Evolutionary conservation across 2,113 vertebrate species (phyloP).

Genomic region (Carassius gibelio): DNA sequence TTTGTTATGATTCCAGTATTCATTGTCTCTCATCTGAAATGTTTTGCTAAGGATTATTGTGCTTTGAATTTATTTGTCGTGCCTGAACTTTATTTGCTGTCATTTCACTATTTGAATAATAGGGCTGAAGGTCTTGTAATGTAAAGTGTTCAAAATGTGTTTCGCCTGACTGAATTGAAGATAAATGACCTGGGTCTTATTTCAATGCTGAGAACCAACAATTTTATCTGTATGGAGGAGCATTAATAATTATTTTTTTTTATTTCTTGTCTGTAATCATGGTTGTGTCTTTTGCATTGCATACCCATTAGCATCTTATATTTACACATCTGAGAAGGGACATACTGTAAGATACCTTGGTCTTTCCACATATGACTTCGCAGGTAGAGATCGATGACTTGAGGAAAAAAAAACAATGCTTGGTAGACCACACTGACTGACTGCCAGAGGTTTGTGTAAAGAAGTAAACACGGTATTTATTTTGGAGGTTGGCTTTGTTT

Average conservation of each 20-base stretch:
- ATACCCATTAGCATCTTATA: constrained; percentile 35
- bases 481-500: constrained; percentile 81
- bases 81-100: constrained; percentile 60
- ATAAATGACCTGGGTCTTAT: constrained; percentile 27
- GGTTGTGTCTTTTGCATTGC: constrained; percentile 51
- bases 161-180: constrained; percentile 21
- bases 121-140: constrained; percentile 52
- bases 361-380: constrained; percentile 35
- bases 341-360: constrained; percentile 45
- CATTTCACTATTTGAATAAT: constrained; percentile 50
- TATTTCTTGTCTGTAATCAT: constrained; percentile 44
- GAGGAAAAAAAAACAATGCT: constrained; percentile 53
- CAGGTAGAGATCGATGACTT: constrained; percentile 45
- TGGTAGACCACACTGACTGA: constrained; percentile 80
- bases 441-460: constrained; percentile 77
- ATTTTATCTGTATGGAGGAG: constrained; percentile 44
- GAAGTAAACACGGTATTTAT: constrained; percentile 84
- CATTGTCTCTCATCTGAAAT: constrained; percentile 40
- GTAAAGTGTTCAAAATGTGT: constrained; percentile 51
- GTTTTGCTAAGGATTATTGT: constrained; percentile 34
- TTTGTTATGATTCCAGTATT: constrained; percentile 46
- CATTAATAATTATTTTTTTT: constrained; percentile 22
- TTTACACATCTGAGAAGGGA: constrained; percentile 48
- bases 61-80: constrained; percentile 55
- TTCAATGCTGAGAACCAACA: constrained; percentile 43